Evolutionary conservation across 2,797 vertebrate genomes (phyloP).

Genomic region (Iguana delicatissima): DNA sequence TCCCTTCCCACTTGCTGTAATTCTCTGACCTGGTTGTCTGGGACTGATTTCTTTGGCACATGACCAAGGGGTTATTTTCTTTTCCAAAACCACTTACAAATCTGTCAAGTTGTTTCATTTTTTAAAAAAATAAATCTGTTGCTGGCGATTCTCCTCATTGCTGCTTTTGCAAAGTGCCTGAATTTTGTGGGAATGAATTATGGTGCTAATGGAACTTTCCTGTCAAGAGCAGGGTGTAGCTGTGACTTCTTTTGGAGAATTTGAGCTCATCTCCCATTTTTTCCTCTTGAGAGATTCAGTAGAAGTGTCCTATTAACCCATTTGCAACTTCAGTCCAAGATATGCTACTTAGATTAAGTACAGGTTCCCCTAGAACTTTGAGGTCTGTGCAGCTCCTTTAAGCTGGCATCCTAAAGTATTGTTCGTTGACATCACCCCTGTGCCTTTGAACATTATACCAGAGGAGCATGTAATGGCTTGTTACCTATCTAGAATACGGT

Average conservation of each 20-base stretch:
- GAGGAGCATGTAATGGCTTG: background rate
- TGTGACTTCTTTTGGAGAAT: background rate
- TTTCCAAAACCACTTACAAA: conserved; percentile 22
- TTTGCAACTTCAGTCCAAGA: background rate
- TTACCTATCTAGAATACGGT: background rate
- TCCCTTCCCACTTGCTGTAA: background rate
- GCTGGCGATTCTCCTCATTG: background rate
- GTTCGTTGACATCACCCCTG: background rate
- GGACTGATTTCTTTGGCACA: background rate
- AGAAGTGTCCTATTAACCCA: conserved; percentile 11
- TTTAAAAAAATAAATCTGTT: background rate
- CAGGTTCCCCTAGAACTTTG: background rate
- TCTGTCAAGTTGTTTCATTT: conserved; percentile 5
- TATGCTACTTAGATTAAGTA: background rate
- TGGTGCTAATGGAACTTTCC: background rate
- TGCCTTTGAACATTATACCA: background rate
- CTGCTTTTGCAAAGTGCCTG: background rate
- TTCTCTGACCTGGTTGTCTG: conserved; percentile 28
- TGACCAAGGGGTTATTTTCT: background rate
- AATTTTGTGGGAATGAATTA: background rate
- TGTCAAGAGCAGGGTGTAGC: background rate
- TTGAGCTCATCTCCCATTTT: conserved; percentile 12
- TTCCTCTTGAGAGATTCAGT: background rate
- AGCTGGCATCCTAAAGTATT: background rate
- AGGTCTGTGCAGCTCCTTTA: background rate